phyloP scores from a whole-genome alignment of 2,113 vertebrate genomes.

The Menidia beryllina region DNA sequence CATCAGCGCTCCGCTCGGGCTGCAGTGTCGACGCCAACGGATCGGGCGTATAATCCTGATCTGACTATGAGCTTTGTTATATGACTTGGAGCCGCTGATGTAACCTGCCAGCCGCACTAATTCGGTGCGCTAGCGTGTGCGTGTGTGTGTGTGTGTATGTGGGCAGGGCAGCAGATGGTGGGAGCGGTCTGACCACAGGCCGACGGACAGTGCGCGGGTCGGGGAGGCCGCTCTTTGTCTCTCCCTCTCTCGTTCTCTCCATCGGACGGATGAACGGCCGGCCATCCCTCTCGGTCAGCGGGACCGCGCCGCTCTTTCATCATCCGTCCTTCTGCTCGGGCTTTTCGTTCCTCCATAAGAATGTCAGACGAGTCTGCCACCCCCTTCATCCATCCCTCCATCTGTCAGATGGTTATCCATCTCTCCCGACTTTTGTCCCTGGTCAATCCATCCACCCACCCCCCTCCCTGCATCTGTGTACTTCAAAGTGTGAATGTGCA shows the following conservation, averaged over 20 bases:
- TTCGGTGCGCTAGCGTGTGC: slow-evolving; percentile 40
- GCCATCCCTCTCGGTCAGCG: slow-evolving; percentile 70
- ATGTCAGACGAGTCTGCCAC: slow-evolving; percentile 64
- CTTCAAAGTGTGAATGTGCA: slow-evolving; percentile 12
- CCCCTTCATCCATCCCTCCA: slow-evolving; percentile 56
- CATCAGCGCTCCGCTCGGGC: slow-evolving; percentile 26
- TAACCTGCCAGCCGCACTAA: slow-evolving; percentile 58
- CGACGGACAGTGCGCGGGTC: slow-evolving; percentile 41
- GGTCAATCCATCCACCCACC: slow-evolving; percentile 21
- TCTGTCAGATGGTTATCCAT: slow-evolving; percentile 61
- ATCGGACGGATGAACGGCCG: slow-evolving; percentile 59
- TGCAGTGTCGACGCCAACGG: slow-evolving; percentile 27
- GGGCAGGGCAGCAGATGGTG: slow-evolving; percentile 71
- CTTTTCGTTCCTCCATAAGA: slow-evolving; percentile 67
- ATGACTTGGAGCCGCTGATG: slow-evolving; percentile 65
- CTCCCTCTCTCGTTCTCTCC: slow-evolving; percentile 10
- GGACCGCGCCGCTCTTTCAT: slow-evolving; percentile 64
- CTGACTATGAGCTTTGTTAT: slow-evolving; percentile 64
- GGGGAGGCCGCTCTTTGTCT: slow-evolving; percentile 22
- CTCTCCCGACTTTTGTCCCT: slow-evolving; percentile 22
- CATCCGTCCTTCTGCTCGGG: slow-evolving; percentile 55
- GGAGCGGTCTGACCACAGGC: slow-evolving; percentile 58
- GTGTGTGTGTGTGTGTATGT: slow-evolving; percentile 50
- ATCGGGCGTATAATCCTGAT: slow-evolving; percentile 57
- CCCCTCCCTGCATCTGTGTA: slow-evolving; percentile 20